Conservation (phyloP, 2,797 vertebrate genomes). For the Peromyscus eremicus region DNA sequence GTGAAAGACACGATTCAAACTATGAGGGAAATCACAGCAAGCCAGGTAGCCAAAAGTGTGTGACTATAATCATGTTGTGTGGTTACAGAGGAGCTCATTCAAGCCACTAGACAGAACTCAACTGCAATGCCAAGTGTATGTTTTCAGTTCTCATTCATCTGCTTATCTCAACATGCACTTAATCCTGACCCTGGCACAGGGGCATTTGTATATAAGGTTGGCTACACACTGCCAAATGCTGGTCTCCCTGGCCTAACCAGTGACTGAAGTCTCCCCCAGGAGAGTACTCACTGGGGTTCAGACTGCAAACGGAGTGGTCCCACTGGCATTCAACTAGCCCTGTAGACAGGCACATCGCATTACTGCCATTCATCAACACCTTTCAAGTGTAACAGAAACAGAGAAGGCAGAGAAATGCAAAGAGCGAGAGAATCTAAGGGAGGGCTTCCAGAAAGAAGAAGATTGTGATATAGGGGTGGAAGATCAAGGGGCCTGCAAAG, state of each 20-base stretch:
- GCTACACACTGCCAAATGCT: background rate
- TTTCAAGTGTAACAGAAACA: constrained; percentile 33
- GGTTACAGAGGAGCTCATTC: background rate
- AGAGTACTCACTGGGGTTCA: background rate
- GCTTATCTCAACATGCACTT: background rate
- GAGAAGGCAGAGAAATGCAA: background rate
- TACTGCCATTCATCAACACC: constrained; percentile 51
- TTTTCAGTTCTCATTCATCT: background rate
- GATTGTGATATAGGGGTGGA: too few species aligned
- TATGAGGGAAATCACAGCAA: background rate
- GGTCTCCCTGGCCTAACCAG: background rate
- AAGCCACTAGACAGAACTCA: background rate
- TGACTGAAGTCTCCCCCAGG: background rate
- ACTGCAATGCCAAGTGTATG: background rate
- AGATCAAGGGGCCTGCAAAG: background rate
- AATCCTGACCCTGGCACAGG: background rate
- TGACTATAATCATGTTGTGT: background rate
- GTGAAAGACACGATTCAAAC: background rate
- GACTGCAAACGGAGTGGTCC: background rate
- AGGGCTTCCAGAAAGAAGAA: background rate
- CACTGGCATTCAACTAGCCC: constrained; percentile 29
- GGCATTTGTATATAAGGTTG: background rate
- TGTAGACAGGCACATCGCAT: background rate
- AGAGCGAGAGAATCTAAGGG: background rate
- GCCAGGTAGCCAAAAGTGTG: background rate